Evolutionary conservation across 2,888 invertebrate species (phyloP).

Genomic region (Stenchaetothrips biformis): DNA sequence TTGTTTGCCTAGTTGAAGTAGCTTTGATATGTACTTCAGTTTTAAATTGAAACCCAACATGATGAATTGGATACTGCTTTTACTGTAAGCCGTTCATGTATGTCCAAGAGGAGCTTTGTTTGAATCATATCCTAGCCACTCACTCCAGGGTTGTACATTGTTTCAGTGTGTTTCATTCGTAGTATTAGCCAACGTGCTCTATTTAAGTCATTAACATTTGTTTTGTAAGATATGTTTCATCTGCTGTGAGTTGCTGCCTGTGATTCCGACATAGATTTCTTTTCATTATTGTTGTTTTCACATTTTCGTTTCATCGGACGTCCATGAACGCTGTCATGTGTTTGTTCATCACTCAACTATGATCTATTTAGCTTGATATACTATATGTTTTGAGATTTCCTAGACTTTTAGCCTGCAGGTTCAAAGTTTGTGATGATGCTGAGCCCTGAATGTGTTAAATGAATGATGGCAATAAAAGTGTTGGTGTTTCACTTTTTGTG

Average conservation of each 20-base stretch:
- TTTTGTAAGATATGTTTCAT: slow-evolving; percentile 16
- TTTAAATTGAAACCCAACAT: not conserved
- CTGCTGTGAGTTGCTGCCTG: slow-evolving; percentile 16
- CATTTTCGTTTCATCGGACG: not conserved
- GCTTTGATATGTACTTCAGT: not conserved
- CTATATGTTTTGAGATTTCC: not conserved
- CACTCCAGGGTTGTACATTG: slow-evolving; percentile 10
- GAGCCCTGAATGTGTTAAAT: slow-evolving; percentile 4
- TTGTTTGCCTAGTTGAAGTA: slow-evolving; percentile 17
- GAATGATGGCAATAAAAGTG: not conserved
- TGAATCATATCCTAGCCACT: slow-evolving; percentile 15
- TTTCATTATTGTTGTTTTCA: not conserved
- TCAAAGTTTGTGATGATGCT: not conserved
- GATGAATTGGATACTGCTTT: slow-evolving; percentile 2
- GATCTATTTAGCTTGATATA: slow-evolving; percentile 1
- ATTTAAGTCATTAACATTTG: slow-evolving; percentile 22
- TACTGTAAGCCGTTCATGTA: not conserved
- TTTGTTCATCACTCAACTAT: not conserved
- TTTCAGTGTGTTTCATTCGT: slow-evolving; percentile 19
- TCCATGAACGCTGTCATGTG: no score
- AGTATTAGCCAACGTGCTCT: not conserved
- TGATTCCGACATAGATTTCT: slow-evolving; percentile 1
- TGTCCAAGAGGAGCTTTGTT: not conserved
- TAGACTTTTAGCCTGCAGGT: not conserved
- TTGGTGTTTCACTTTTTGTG: not conserved